Evolutionary conservation across 2,888 invertebrate genomes (phyloP), one percentile per base, ranked within the genome.

Genomic region (Leucophenga montana): DNA sequence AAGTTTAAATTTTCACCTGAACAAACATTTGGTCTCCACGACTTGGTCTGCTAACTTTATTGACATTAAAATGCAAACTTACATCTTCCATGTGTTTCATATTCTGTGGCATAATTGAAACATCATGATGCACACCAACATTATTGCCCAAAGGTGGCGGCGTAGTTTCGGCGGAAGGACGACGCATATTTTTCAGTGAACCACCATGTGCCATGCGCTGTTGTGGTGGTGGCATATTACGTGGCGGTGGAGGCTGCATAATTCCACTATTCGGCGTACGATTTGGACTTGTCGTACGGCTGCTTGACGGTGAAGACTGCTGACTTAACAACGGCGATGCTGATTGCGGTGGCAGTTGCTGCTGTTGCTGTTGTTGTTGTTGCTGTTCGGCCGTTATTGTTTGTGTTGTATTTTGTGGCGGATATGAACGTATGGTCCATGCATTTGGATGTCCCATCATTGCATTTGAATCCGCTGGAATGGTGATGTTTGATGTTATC

Each of bases 271-370:
- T 75, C 62, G 78, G 76, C 62, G 77, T 77, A 67, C 91, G 87
- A 76, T 91, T 91, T 4, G 94, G 94, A 66, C 94, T 94, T 46
- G 91, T 91, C 66, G 93, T 91, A 80, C 94, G 91, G 81, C 95
- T 95, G 85, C 94, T 94, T 72, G 93, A 93, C 59, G 95, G 95
- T 57, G 95, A 95, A 66, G 94, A 93, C 79, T 92, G 91, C 77
- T 92, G 92, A 83, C 92, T 93, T 85, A 94, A 91, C 87, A 94
- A 91, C 13, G 95, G 94, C 64, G 95, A 94, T 73, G 92, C 89
- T 66, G 94, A 91, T 13, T 90, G 89, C 61, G 91, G 91, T 82
- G 91, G 84, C 80, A 83, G 69, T 78, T 84, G 81, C 71, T 84
- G 84, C 57, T 81, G 59, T 33, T 59, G 31, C 3, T 62, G 27